A percentile compares a stretch with the other conserved stretches of the same genome.
Evolutionary conservation across 2,888 invertebrate genomes (phyloP).

Genomic region (Steinernema scapterisci): DNA sequence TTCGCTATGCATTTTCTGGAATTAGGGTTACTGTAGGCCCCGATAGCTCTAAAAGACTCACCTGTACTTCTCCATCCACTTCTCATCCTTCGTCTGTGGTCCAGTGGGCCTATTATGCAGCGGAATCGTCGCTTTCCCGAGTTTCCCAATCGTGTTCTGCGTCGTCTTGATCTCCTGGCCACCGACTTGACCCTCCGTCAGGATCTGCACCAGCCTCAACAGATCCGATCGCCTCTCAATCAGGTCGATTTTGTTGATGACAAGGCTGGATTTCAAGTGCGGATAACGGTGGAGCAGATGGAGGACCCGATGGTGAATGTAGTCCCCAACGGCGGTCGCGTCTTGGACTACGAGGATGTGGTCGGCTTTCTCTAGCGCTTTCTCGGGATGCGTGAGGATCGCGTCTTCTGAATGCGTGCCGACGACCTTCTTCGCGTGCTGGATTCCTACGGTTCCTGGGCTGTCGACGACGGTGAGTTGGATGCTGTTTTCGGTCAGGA

Average conservation of each 20-base stretch:
- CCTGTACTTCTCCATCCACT: slow-evolving; percentile 57
- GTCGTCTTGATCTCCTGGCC: slow-evolving; percentile 52
- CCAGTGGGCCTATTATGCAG: slow-evolving; percentile 38
- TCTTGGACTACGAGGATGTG: slow-evolving; percentile 65
- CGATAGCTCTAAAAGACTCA: slow-evolving; percentile 36
- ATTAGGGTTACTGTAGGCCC: slow-evolving; percentile 30
- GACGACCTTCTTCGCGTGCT: slow-evolving; percentile 56
- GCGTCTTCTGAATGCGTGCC: slow-evolving; percentile 45
- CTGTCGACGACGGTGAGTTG: slow-evolving; percentile 89
- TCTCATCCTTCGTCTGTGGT: slow-evolving; percentile 46
- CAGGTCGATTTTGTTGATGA: slow-evolving; percentile 84
- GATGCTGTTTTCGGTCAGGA: slow-evolving; percentile 70
- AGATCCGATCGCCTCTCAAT: slow-evolving; percentile 74
- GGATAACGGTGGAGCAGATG: slow-evolving; percentile 63
- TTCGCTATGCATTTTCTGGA: slow-evolving; percentile 54
- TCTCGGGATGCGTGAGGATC: slow-evolving; percentile 63
- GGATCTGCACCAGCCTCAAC: slow-evolving; percentile 76
- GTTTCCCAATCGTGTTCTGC: slow-evolving; percentile 40
- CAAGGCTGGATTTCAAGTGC: slow-evolving; percentile 74
- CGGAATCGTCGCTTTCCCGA: slow-evolving; percentile 35
- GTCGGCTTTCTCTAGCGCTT: slow-evolving; percentile 58
- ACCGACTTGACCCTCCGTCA: slow-evolving; percentile 74
- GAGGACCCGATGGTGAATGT: slow-evolving; percentile 63
- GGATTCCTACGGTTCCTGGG: slow-evolving; percentile 79
- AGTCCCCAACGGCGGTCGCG: slow-evolving; percentile 59